Evolutionary conservation across 30 jellyfish, hydroid and myxozoan species (phyloP), one percentile per base, ranked within the genome.

Genomic region (Aurelia aurita complex sp. Pacific): DNA sequence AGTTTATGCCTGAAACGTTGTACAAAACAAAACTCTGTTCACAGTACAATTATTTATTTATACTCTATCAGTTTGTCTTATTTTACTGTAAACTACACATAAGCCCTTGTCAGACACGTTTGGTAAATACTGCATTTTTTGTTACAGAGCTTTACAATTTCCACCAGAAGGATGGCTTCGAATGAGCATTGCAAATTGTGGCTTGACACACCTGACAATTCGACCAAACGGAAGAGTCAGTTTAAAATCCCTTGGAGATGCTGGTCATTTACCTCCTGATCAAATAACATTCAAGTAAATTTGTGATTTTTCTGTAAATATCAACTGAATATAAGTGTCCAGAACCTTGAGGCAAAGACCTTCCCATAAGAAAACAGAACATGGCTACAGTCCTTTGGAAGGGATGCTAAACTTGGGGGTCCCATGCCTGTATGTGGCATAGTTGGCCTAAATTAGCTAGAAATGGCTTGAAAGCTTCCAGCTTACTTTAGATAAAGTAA

Each of bases 151-250:
- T 1, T 73, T 93, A 64, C 98, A 93, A 51, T 93, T 93, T 78
- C 98, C 98, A 70, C 98, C 97, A 17, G 97, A 93, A 57, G 98
- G 98, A 17, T 93, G 98, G 98, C 94, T 93, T 40, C 96, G 98
- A 33, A 93, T 93, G 98, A 93, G 97, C 90, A 73, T 88, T 32
- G 98, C 97, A 33, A 88, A 93, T 70, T 93, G 98, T 76, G 96
- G 97, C 40, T 64, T 93, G 61, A 93, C 98, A 43, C 88, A 96
- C 77, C 46, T 93, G 72, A 83, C 97, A 7, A 93, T 93, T 52
- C 89, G 97, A 51, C 97, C 98, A 5, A 93, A 86, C 60, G 98
- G 98, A 2, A 69, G 94, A 12, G 98, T 93, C 61, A 88, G 97
- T 52, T 74, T 93, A 88, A 91, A 91, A 18, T 74, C 92, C 2